Evolutionary conservation across 2,888 invertebrate species (phyloP).

Genomic region (Holacanthella duospinosa): DNA sequence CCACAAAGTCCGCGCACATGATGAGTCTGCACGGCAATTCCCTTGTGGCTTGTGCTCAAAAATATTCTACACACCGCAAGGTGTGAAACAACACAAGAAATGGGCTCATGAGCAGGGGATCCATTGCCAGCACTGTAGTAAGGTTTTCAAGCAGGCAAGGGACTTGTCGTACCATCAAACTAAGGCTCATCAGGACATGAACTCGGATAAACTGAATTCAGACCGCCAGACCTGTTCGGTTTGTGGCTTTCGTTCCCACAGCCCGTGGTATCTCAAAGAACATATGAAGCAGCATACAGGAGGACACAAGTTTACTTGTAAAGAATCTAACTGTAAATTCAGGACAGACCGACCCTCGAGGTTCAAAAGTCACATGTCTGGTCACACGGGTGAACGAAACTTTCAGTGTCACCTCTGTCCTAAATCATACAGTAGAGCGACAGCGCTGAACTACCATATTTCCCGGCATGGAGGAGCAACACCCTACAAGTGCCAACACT

Average conservation of each 20-base stretch:
- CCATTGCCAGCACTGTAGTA: neutral
- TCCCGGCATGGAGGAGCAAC: neutral
- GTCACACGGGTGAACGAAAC: neutral
- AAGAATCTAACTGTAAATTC: neutral
- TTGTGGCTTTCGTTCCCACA: neutral
- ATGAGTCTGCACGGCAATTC: neutral
- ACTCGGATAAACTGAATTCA: neutral
- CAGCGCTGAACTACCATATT: neutral
- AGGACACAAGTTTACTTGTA: neutral
- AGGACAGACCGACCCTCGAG: neutral
- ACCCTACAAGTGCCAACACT: neutral
- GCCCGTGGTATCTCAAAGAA: neutral
- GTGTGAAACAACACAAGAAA: neutral
- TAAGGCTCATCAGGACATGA: neutral
- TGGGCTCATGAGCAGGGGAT: neutral
- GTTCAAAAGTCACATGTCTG: neutral
- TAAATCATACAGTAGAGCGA: neutral
- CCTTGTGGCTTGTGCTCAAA: neutral
- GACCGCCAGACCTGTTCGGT: neutral
- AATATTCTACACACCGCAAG: neutral
- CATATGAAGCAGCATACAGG: neutral
- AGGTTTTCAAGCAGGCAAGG: neutral
- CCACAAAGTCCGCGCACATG: neutral
- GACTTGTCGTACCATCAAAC: neutral
- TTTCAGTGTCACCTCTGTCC: neutral